Conservation (phyloP, 2,113 vertebrate genomes). For the Triplophysa dalaica region DNA sequence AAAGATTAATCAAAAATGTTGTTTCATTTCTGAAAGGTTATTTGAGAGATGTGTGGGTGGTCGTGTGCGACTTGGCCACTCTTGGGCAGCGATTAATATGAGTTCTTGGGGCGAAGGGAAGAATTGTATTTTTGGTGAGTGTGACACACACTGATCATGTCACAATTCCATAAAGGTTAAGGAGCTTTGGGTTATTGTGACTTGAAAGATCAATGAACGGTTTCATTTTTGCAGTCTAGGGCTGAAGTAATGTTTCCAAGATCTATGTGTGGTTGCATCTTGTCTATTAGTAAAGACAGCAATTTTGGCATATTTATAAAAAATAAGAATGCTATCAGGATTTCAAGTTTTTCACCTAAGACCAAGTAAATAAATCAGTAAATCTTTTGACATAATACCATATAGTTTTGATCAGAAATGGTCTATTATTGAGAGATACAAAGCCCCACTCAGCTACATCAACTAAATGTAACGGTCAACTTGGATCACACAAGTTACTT, state of each 20-base stretch:
- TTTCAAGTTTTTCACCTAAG: too few relatives aligned
- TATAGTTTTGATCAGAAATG: too few relatives aligned
- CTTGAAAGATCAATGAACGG: background rate
- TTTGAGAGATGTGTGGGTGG: background rate
- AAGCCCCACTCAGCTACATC: too few relatives aligned
- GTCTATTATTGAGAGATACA: too few relatives aligned
- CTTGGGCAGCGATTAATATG: background rate
- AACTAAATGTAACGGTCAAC: too few relatives aligned
- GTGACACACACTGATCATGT: background rate
- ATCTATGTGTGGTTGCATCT: too few relatives aligned
- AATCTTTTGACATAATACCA: too few relatives aligned
- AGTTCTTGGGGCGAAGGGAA: background rate
- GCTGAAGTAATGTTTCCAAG: background rate
- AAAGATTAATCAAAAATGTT: background rate
- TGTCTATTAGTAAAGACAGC: too few relatives aligned
- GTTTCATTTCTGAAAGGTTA: slow-evolving; percentile 4
- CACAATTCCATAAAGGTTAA: slow-evolving; percentile 18
- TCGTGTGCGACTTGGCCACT: background rate
- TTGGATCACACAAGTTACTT: too few relatives aligned
- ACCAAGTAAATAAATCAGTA: too few relatives aligned
- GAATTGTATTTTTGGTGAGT: background rate
- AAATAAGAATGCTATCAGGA: too few relatives aligned
- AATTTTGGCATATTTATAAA: too few relatives aligned
- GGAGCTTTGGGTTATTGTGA: slow-evolving; percentile 4
- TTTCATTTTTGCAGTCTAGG: background rate